Evolutionary conservation across 2,113 vertebrate species (phyloP), one percentile per base, ranked within the genome.

Genomic region (Recurvirostra avosetta): DNA sequence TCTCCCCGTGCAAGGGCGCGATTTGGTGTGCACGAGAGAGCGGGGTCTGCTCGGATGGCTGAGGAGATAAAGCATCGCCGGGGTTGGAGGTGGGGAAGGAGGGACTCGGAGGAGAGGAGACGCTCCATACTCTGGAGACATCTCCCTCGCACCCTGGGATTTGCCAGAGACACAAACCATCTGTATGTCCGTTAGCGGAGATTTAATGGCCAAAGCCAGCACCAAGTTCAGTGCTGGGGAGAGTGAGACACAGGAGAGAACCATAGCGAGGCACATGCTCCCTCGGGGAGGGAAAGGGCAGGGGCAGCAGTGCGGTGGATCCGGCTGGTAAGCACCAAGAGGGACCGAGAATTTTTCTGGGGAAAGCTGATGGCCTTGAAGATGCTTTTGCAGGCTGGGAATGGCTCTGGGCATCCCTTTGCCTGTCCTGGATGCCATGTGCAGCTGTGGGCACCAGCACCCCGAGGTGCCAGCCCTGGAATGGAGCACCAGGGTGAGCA

Each of bases 121-220:
- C 36, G 0, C 73, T 89, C 73, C 43, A 27, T 62, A 85, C 73
- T 90, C 93, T 88, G 71, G 92, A 95, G 93, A 92, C 88, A 79
- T 97, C 91, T 95, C 96, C 92, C 88, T 96, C 40, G 0, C 68
- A 30, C 83, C 63, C 67, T 83, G 94, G 92, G 87, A 96, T 95
- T 96, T 96, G 93, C 71, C 32, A 9, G 85, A 86, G 84, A 95
- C 82, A 86, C 61, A 89, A 93, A 97, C 91, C 94, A 96, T 88
- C 97, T 97, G 96, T 76, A 43, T 40, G 68, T 78, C 18, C 4
- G 56, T 71, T 84, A 93, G 65, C 32, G 52, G 80, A 90, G 45
- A 66, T 96, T 92, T 95, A 88, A 66, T 40, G 74, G 92, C 68
- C 89, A 74, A 95, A 59, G 15, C 66, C 49, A 21, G 84, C 92